Base-by-base conservation (phyloP, 2,797 vertebrate species). In the Argya squamiceps region DNA sequence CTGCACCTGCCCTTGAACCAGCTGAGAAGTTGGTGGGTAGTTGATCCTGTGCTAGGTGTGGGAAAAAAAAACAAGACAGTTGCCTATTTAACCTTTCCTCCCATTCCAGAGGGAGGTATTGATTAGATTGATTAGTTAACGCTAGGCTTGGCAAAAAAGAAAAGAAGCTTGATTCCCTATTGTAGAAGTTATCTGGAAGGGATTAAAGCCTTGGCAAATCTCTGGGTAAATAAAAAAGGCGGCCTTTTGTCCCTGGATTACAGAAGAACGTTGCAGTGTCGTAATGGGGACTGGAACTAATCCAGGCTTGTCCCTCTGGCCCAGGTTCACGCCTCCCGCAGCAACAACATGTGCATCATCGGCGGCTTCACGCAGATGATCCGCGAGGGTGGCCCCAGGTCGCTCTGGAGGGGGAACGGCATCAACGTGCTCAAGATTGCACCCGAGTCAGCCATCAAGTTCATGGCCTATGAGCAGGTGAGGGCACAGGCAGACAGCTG, bases 391-490 rank as follows among this genome's bases (percentile, higher is more conserved):
- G 99, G 99, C 2, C 39, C 98, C 2, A 98, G 98, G 84, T 99
- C 99, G 0, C 98, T 99, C 23, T 99, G 99, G 99, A 92, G 99
- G 55, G 99, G 99, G 34, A 99, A 99, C 0, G 99, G 99, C 92
- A 99, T 99, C 96, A 99, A 99, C 0, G 99, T 99, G 94, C 97
- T 99, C 89, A 99, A 99, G 97, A 99, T 99, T 6, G 99, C 99
- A 12, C 99, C 99, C 0, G 99, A 99, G 91, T 99, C 99, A 1
- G 99, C 99, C 27, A 99, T 99, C 89, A 99, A 99, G 82, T 99
- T 99, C 97, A 99, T 99, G 99, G 99, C 99, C 10, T 99, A 99
- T 1, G 99, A 99, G 75, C 99, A 99, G 98, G 99, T 99, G 84
- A 97, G 41, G 69, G 29, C 55, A 16, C 12, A 15, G n/a, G 12